Conservation (phyloP, 2,888 invertebrate genomes). For the Rotaria socialis region DNA sequence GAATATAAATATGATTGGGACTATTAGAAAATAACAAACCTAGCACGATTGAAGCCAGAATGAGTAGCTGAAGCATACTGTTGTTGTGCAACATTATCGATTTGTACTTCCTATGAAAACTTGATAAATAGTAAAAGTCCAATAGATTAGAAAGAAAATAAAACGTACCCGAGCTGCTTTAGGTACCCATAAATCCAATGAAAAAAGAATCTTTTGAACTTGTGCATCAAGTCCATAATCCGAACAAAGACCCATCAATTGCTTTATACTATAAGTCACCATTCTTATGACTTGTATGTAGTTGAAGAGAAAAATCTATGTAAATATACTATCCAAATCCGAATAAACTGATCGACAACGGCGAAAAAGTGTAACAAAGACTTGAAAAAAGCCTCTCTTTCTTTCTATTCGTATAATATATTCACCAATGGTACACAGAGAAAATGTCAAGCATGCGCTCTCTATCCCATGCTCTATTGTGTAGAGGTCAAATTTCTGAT, state of each 20-base stretch:
- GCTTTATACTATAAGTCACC: neutral
- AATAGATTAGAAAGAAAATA: neutral
- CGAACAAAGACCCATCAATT: conserved; percentile 9
- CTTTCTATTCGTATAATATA: neutral
- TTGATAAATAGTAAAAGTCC: neutral
- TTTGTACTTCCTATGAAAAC: neutral
- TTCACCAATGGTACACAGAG: neutral
- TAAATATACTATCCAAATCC: neutral
- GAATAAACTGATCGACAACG: neutral
- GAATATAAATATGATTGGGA: neutral
- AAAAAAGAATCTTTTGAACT: conserved; percentile 32
- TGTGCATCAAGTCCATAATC: conserved; percentile 33
- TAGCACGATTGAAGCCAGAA: conserved; percentile 8
- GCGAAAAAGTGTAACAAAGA: neutral
- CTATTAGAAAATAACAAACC: neutral
- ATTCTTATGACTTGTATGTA: neutral
- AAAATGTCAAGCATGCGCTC: neutral
- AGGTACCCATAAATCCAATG: conserved; percentile 28
- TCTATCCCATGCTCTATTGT: neutral
- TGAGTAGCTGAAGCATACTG: neutral
- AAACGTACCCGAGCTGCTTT: conserved; percentile 16
- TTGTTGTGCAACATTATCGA: conserved; percentile 18
- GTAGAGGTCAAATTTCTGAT: neutral
- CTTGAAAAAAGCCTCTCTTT: conserved; percentile 4
- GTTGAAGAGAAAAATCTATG: too few species aligned